Evolutionary conservation across 2,797 vertebrate species (phyloP).

Genomic region (Ctenosaura bakeri): DNA sequence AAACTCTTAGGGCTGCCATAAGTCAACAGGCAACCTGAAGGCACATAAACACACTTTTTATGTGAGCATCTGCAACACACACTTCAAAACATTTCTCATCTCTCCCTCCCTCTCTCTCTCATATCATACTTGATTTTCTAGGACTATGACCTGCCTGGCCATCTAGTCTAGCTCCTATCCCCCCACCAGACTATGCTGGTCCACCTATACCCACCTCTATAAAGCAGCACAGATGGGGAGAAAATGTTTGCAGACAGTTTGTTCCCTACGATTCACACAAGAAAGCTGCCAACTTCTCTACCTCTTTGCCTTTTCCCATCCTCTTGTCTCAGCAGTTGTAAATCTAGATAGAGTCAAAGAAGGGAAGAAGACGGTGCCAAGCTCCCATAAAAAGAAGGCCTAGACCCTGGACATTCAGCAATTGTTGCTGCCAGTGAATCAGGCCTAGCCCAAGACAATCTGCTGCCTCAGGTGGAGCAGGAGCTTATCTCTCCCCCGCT

Average conservation of each 20-base stretch:
- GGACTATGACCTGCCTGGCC: too few species aligned
- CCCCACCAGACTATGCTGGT: neutral
- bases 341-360: neutral
- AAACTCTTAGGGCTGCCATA: too few species aligned
- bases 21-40: too few species aligned
- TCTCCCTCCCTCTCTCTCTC: too few species aligned
- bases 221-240: neutral
- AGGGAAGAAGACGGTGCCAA: neutral
- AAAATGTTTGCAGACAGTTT: neutral
- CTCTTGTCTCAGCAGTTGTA: neutral
- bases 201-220: neutral
- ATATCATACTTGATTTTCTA: neutral
- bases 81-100: too few species aligned
- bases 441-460: neutral
- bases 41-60: too few species aligned
- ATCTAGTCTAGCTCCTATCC: neutral
- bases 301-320: neutral
- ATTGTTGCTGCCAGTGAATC: neutral
- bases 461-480: neutral
- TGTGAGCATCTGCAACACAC: too few species aligned
- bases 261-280: neutral
- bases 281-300: neutral
- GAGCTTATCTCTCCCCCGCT: neutral
- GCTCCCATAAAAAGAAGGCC: neutral
- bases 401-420: neutral